Base-by-base conservation (phyloP, 2,113 vertebrate species). In the Catharus minimus region DNA sequence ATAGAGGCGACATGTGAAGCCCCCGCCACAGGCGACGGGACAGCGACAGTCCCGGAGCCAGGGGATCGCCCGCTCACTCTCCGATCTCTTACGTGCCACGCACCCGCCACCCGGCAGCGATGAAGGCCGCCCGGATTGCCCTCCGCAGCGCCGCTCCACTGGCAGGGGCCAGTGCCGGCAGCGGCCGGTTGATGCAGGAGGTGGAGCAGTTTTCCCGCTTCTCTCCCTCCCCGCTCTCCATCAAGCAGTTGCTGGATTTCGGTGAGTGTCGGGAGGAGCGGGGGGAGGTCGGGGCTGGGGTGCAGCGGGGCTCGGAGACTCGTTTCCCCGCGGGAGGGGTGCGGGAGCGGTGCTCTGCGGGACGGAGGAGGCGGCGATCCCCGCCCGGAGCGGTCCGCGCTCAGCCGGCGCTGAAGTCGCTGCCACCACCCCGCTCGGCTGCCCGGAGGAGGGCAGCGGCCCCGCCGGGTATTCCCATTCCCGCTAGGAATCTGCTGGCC, bases 161-260 rank as follows among this genome's bases (percentile, higher is more conserved):
- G 94, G 94, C 93, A 0, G 94, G 95, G 33, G 39, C 61, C 39
- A 24, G 67, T 33, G 96, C 68, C 74, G 21, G 94, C 72, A 38
- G 97, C n/a, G 14, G 93, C 92, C 81, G 96, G 32, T 96, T 98
- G 33, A 98, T 98, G 14, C 94, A 97, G 96, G 97, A 97, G 93
- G 96, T 99, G 66, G 97, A 97, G 73, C 90, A 90, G 60, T 98
- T 99, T 80, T 98, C 99, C 9, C 98, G 98, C 88, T 99, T 98
- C 92, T 99, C 99, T 3, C 99, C 99, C 5, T 99, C 98, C 15
- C 99, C 99, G 2, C 96, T 99, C 62, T 99, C 99, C 57, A 99
- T 99, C 96, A 99, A 99, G 94, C 99, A 99, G 96, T 98, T 99
- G 91, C 95, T 99, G 93, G 99, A 99, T 96, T 99, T 99, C 41